These are phyloP conservation scores for Chromobotia macracanthus DNA, from an alignment of 2,797 vertebrate species.

Conservation along the genomic window DNA sequence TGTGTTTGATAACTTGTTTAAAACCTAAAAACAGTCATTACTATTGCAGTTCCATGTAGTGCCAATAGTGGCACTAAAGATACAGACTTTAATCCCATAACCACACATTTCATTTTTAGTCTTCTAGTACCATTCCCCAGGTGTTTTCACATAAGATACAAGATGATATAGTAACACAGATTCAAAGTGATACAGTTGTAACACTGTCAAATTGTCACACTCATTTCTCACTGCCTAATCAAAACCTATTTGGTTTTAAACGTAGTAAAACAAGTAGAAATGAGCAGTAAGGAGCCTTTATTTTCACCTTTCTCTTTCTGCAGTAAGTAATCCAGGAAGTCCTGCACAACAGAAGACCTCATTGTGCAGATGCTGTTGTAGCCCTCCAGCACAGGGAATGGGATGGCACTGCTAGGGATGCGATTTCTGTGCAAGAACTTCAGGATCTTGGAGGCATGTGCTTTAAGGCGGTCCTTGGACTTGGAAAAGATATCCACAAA, in stretches of 20 bases:
- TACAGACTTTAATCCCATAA: no score
- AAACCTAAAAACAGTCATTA: no score
- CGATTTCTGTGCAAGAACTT: conserved; percentile 93
- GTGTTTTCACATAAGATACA: neutral
- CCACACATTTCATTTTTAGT: no score
- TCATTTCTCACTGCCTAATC: neutral
- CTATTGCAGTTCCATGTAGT: no score
- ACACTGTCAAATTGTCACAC: neutral
- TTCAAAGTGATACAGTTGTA: neutral
- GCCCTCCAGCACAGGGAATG: conserved; percentile 91
- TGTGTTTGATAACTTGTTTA: no score
- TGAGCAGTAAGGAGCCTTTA: neutral
- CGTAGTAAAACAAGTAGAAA: neutral
- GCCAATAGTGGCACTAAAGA: no score
- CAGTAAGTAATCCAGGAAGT: conserved; percentile 86
- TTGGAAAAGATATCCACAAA: conserved; percentile 98
- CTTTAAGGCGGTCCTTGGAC: conserved; percentile 86
- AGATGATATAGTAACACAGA: neutral
- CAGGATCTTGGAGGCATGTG: conserved; percentile 90
- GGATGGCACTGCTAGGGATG: conserved; percentile 88
- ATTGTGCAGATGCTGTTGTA: conserved; percentile 94
- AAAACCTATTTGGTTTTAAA: neutral
- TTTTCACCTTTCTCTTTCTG: conserved; percentile 91
- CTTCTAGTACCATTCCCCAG: neutral
- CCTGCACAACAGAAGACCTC: conserved; percentile 91